phyloP scores from a whole-genome alignment of 2,888 invertebrate species.

The Drosophila helvetica region DNA sequence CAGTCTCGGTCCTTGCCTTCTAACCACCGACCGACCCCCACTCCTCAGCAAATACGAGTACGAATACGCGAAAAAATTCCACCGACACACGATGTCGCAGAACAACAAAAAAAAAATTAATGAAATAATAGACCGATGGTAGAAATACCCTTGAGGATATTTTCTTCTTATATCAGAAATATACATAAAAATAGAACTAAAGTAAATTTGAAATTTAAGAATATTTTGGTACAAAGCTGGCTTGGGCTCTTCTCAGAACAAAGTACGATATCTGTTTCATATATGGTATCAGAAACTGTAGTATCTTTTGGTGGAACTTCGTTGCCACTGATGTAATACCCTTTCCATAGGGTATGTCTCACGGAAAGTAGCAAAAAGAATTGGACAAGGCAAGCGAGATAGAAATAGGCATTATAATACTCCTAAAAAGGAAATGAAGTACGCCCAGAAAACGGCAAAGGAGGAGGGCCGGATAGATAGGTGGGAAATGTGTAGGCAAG shows the following conservation, averaged over 20 bases:
- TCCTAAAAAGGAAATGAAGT: conserved; percentile 57
- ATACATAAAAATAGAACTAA: too few relatives aligned
- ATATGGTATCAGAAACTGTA: too few relatives aligned
- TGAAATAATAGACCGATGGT: background rate
- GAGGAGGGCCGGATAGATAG: conserved; percentile 2
- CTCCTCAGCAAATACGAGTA: conserved; percentile 17
- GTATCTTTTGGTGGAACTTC: too few relatives aligned
- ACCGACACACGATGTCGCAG: conserved; percentile 10
- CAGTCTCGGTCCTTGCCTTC: background rate
- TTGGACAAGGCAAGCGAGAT: conserved; percentile 23
- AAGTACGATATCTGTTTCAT: too few relatives aligned
- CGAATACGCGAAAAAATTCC: conserved; percentile 43
- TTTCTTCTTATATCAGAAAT: background rate
- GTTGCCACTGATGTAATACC: background rate
- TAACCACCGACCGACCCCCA: conserved; percentile 2
- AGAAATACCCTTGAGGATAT: background rate
- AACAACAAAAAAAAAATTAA: conserved; percentile 5
- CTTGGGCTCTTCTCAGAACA: too few relatives aligned
- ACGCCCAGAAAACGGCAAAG: conserved; percentile 44
- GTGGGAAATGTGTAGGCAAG: background rate
- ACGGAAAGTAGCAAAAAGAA: conserved; percentile 9
- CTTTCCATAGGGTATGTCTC: background rate
- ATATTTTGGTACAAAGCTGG: too few relatives aligned
- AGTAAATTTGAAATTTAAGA: too few relatives aligned
- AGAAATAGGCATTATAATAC: conserved; percentile 60